Percentiles rank a stretch among this genome's conserved stretches.
phyloP scores from a whole-genome alignment of 2,797 vertebrate genomes.

The Hapalemur alaotrensis region DNA sequence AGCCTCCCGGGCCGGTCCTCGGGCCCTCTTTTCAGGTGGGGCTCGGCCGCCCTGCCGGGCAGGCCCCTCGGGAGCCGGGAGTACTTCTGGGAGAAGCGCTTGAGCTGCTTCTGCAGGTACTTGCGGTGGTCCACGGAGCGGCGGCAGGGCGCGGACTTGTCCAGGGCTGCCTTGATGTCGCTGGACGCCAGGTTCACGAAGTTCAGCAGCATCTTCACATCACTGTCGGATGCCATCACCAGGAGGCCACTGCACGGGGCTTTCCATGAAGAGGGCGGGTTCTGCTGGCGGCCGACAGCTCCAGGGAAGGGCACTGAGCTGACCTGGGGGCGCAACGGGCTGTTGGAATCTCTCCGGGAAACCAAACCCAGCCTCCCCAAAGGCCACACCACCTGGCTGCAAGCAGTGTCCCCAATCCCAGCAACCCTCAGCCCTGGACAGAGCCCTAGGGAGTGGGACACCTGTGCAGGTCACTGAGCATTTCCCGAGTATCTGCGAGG shows the following conservation, averaged over 20 bases:
- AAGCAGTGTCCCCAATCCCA: too few relatives aligned
- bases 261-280: constrained; percentile 80
- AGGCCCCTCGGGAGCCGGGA: constrained; percentile 92
- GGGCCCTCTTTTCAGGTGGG: constrained; percentile 78
- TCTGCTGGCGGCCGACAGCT: constrained; percentile 48
- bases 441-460: not conserved
- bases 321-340: constrained; percentile 49
- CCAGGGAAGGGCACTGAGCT: not conserved
- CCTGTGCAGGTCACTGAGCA: accelerated
- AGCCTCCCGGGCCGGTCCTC: constrained; percentile 79
- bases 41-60: constrained; percentile 84
- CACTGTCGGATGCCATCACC: constrained; percentile 96
- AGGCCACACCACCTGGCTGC: not conserved
- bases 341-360: not conserved
- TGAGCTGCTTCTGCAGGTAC: constrained; percentile 98
- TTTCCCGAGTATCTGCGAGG: not conserved
- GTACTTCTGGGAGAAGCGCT: constrained; percentile 97
- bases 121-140: constrained; percentile 98
- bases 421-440: not conserved
- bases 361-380: not conserved
- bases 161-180: constrained; percentile 98
- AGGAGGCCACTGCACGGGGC: not conserved
- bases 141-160: constrained; percentile 97
- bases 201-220: constrained; percentile 97
- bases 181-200: constrained; percentile 99